Base-by-base conservation (phyloP, 2,888 invertebrate genomes). In the Drosophila pegasa region DNA sequence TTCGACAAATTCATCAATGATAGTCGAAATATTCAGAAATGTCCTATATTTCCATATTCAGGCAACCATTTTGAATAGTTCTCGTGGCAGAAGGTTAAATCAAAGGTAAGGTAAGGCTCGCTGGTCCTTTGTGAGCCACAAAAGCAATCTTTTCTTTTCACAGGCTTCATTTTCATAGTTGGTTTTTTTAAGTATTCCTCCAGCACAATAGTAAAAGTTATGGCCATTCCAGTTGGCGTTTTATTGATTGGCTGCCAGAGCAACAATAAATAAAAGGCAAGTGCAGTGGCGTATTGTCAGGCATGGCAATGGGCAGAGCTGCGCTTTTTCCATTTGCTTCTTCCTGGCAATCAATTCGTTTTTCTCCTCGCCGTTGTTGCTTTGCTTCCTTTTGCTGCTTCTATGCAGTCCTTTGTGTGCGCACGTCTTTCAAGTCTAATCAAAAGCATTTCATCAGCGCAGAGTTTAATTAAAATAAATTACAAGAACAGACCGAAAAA, bases 401-500 rank as follows among this genome's bases (percentile, higher is more conserved):
- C 40, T 37, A 48, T 27, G 29, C 29, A 35, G 40, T 40, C 35
- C 43, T 57, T 61, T 78, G 50, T 70, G 60, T 52, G 63, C 60
- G 51, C 71, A 70, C 60, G 78, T 62, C 80, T 83, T 82, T 86
- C 68, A 86, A 80, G 73, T 82, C 75, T 84, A 84, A 84, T 84
- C 87, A 84, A 75, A 68, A 75, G 83, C 78, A 85, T 87, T 85
- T 87, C 87, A 84, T 87, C 86, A 87, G 73, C 86, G 78, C 65
- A 79, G 75, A 82, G 86, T 87, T 84, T 84, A 84, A 84, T 84
- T 87, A 84, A 87, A 87, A 85, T 85, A 73, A 84, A 87, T 87
- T 87, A 82, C 86, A 79, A 69, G 62, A 70, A 71, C 80, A 67
- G 71, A 45, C 81, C 52, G 60, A 60, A 71, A 69, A 78, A 77